Evolutionary conservation across 2,888 invertebrate species (phyloP), one percentile per base, ranked within the genome.

Genomic region (Platycheirus albimanus): DNA sequence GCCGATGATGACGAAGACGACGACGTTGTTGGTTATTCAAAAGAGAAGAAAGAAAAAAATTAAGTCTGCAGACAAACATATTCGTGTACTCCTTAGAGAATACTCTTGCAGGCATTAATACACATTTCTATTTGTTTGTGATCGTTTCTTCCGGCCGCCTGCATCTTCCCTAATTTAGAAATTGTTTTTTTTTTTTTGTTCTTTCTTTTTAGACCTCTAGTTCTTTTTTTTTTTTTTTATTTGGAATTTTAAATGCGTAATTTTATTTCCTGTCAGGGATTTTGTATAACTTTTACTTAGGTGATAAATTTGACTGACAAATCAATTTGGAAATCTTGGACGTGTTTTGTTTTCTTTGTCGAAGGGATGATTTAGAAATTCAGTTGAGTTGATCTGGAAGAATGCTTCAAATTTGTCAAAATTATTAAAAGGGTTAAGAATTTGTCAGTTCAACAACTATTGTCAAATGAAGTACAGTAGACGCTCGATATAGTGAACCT

Each of bases 131-230:
- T 83, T 83, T 83, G 69, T 63, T 78, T 78, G 83, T 47, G 72
- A 83, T 74, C 74, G 83, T 83, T 83, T 83, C 83, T 83, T 83
- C 83, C 83, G 83, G 83, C 83, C 83, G 78, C 78, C 83, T 83
- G 83, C 83, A 78, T 78, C 83, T 69, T 78, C 78, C 78, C 63
- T 33, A 72, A 58, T 83, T 83, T 72, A 64, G 78, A 67, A 77
- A 69, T 61, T 56, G 45, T 72, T 72, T 67, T 54, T 41, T 38
- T 71, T 58, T 49, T 24, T 33, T 52, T 45, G 49, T 70, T n/a
- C 19, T 36, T 61, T 33, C 33, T 13, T 20, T 20, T 11, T 11
- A 13, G 7, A 6, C 20, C 30, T 45, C 45, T 45, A 1, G 24
- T 15, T 45, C 11, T 45, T 3, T 52, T 1, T 38, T 8, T 38